Base-by-base conservation (phyloP, 37 sponge, comb jelly and placozoan genomes). In the Spongilla lacustris region DNA sequence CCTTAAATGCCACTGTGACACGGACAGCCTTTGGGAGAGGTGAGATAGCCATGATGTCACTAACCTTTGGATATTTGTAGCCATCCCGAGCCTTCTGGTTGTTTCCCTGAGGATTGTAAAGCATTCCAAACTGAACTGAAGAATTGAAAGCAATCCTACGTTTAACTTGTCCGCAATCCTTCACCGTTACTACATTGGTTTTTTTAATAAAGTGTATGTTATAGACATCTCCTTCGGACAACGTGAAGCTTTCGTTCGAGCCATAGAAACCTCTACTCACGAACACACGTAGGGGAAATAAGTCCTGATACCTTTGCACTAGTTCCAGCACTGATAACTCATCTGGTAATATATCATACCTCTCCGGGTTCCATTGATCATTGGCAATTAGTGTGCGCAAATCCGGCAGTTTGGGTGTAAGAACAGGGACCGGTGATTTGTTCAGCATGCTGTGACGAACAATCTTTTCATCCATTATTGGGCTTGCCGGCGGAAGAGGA, bases 221-320 rank as follows among this genome's bases (percentile, higher is more conserved):
- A 78, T 85, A 90, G 25, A 31, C 67, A 24, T 90, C 86, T 26
- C 91, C 91, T 25, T 85, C 86, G 22, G 91, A 90, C 8, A 90
- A 46, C 1, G 86, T 74, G 36, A 34, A 37, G 14, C 78, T 71
- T 74, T 90, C 86, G 27, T 22, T 70, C 0, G 83, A 71, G 3
- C 91, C 91, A 38, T 76, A 85, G 34, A 67, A 85, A 0, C 91
- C 91, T 67, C 73, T 80, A 27, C 81, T 75, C 17, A 90, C 91
- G 0, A 27, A 29, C 26, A 90, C 74, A 21, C 26, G 76, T 22
- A 76, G 19, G 5, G 90, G 90, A 22, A 90, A 69, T 3, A 34
- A 22, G 27, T 84, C 25, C 34, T 67, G 72, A 58, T 85, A 48
- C 29, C 46, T 67, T 2, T 69, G 23, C 0, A 73, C 66, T 30